Base-by-base conservation (phyloP, 2,888 invertebrate species). In the Orthosia gracilis region DNA sequence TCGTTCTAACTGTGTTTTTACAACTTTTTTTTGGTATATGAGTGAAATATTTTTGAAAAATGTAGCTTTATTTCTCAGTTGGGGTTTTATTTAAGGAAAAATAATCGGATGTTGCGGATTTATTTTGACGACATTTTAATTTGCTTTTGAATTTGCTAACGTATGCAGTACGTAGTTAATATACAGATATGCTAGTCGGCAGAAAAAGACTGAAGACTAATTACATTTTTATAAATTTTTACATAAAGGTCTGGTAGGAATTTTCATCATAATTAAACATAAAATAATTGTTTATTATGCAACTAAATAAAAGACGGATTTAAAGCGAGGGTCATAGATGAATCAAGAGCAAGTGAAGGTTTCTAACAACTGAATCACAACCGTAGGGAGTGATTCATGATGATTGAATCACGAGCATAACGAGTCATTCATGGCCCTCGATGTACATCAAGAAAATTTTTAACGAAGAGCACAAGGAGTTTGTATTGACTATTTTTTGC, bases 31-130 rank as follows among this genome's bases (percentile, higher is more conserved):
- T 61, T 12, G 26, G 23, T 31, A 17, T 31, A 78, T 23, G 31
- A 17, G 12, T 17, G 31, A 69, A 78, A 69, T 69, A 63, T 73
- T 55, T 73, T 63, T 21, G 12, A 49, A 59, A 82, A 77, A 72
- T 67, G 61, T 61, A 49, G 40, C 47, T 72, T 52, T 49, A 57
- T 77, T 59, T 82, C n/a, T 21, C 26, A 45, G 62, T 70, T 61
- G 13, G 18, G n/a, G 31, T 62, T 65, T 55, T 55, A 71, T 82
- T 47, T 11, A 49, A 50, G 26, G 13, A 26, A 76, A 59, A 49
- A 13, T 23, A 40, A 45, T 63, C 47, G 21, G 54, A 15, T 69
- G 62, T 3, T 23, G 26, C 49, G 63, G 54, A 69, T 75, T 58
- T 80, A 40, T 21, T 63, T 17, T 26, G 52, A 63, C 80, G 21